Evolutionary conservation across 2,113 vertebrate genomes (phyloP).

Genomic region (Elachura formosa): DNA sequence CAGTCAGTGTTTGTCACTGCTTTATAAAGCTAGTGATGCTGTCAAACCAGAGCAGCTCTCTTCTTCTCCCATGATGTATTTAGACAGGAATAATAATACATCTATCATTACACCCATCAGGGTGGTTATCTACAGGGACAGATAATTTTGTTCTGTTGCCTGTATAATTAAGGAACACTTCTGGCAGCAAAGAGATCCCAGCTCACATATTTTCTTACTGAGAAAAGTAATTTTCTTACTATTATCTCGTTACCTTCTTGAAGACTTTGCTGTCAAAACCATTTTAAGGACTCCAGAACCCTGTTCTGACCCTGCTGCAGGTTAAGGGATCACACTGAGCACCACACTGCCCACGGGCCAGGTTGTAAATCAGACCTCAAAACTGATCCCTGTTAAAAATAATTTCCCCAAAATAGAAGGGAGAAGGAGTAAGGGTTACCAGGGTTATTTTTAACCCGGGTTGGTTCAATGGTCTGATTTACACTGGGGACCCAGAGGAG

Average conservation of each 20-base stretch:
- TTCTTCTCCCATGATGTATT: neutral
- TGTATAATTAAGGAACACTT: neutral
- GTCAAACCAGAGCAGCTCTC: neutral
- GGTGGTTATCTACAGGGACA: neutral
- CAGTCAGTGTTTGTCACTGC: neutral
- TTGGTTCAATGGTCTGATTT: slow-evolving; percentile 15
- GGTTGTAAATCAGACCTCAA: neutral
- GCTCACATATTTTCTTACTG: neutral
- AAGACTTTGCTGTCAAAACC: neutral
- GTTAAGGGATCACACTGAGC: neutral
- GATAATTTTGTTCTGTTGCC: neutral
- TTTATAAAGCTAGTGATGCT: neutral
- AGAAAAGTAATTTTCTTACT: too few species aligned
- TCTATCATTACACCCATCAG: neutral
- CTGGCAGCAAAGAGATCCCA: neutral
- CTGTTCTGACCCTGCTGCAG: neutral
- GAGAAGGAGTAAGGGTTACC: slow-evolving; percentile 12
- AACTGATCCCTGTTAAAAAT: slow-evolving; percentile 40
- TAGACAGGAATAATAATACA: neutral
- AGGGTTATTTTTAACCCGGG: slow-evolving; percentile 34
- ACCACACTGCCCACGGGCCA: neutral
- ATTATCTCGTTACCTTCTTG: neutral
- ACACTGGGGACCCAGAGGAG: neutral
- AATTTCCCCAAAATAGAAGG: slow-evolving; percentile 19
- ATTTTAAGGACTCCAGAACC: neutral